phyloP scores from a whole-genome alignment of 2,113 vertebrate species.

The Thomomys bottae region DNA sequence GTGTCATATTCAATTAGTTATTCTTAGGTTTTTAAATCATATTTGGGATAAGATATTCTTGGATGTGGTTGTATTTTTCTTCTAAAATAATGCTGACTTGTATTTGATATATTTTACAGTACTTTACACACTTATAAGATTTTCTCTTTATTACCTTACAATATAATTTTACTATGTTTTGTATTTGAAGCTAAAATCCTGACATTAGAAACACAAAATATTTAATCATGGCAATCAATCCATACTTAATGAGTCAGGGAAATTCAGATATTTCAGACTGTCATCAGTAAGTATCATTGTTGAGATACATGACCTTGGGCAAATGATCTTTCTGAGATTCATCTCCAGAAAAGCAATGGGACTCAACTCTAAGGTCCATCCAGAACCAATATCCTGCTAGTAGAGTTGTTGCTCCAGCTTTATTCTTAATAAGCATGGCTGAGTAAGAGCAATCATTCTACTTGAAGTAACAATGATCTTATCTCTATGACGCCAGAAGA shows the following conservation, averaged over 20 bases:
- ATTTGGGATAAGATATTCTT: background rate
- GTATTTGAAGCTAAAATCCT: background rate
- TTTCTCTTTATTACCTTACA: slow-evolving; percentile 13
- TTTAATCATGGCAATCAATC: background rate
- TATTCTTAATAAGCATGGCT: background rate
- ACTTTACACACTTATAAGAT: slow-evolving; percentile 9
- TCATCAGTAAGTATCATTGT: background rate
- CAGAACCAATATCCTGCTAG: background rate
- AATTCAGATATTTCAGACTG: background rate
- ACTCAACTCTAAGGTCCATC: background rate
- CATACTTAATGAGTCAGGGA: background rate
- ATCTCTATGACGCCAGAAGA: background rate
- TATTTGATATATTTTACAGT: slow-evolving; percentile 16
- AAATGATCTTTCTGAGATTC: background rate
- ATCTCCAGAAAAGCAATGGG: background rate
- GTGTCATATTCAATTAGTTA: background rate
- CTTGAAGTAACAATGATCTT: background rate
- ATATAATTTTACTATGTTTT: background rate
- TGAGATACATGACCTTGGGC: background rate
- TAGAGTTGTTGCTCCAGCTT: background rate
- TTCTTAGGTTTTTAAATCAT: background rate
- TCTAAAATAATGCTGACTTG: background rate
- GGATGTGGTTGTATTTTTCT: background rate
- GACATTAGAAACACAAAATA: background rate
- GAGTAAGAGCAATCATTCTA: background rate